Evolutionary conservation across 1,140 invertebrate species (phyloP), one percentile per base, ranked within the genome.

Genomic region (Akabosia matsudoensis): DNA sequence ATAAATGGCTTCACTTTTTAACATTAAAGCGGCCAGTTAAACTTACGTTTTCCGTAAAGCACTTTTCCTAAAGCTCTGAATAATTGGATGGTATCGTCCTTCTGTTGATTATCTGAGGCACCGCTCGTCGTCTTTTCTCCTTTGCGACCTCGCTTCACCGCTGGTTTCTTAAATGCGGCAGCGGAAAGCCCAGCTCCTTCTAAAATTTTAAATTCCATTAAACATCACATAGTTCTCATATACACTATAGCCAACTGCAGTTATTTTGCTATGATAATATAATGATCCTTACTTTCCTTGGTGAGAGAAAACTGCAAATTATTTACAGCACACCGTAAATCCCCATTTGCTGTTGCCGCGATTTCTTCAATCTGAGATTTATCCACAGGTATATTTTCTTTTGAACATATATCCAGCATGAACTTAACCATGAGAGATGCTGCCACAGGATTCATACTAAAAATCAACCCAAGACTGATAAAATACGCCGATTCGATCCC

Each of bases 11-110:
- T n/a, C n/a, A n/a, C n/a, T n/a, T n/a, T n/a, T n/a, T n/a, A n/a
- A n/a, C n/a, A n/a, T n/a, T n/a, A n/a, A 45, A 56, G 54, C 10
- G n/a, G 54, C 54, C 10, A 56, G 26, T 56, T 33, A 1, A 24
- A 28, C 74, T 75, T 75, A 81, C 79, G 52, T 74, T 81, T 81
- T 16, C 24, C 64, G 51, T 81, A 81, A 0, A 81, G 54, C 0
- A 81, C 78, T 78, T 81, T 81, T 31, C 79, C 79, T 3, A 81
- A 33, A 0, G 79, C 79, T 18, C 70, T 73, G 52, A 81, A 81
- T 14, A 81, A 33, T 33, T 75, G 77, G 18, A 81, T 51, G 2
- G 74, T 45, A 13, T 81, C 76, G 71, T 81, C 79, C 31, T 77
- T 79, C 18, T 54, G 30, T 7, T 72, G 31, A 22, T 22, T n/a